Base-by-base conservation (phyloP, 2,888 invertebrate species). In the Agrilus biguttatus region DNA sequence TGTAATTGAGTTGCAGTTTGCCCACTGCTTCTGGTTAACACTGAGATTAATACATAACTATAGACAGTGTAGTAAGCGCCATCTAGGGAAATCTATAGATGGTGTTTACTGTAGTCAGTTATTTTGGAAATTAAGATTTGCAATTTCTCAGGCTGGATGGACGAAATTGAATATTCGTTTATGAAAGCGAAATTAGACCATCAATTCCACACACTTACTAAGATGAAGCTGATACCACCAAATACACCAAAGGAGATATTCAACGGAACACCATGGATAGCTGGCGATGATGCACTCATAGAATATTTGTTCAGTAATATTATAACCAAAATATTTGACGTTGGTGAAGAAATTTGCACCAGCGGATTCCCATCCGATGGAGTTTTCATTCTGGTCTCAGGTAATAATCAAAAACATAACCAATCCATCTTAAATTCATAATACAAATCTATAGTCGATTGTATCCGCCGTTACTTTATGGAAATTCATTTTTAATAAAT, bases 141-240 rank as follows among this genome's bases (percentile, higher is more conserved):
- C 4, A 10, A 39, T 19, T 34, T 39, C 36, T 13, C 12, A 71
- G 72, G 77, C 4, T 71, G 77, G 45, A 57, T 78, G 1, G 77
- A 77, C 48, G 75, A 76, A 53, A 67, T 69, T 55, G 78, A 77
- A 47, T 72, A 70, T 46, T 62, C 60, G 3, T 58, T 73, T 33
- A 54, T 77, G 3, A 62, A 71, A 39, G 60, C 63, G 45, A 71
- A 72, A 1, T 67, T 77, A 12, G 72, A 76, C 42, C 70, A 71
- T 33, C 70, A 70, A 49, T 69, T 75, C 13, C 34, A 35, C 13
- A 40, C 40, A 2, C 12, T 42, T 17, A 42, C 40, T 23, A 37
- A 40, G 13, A 39, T 53, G 33, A 47, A 43, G 36, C 52, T 69
- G 2, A 70, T 73, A 1, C 67, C 71, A 3, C 71, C 72, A 0